Evolutionary conservation across 2,113 vertebrate species (phyloP), one percentile per base, ranked within the genome.

Genomic region (Coracopsis vasa): DNA sequence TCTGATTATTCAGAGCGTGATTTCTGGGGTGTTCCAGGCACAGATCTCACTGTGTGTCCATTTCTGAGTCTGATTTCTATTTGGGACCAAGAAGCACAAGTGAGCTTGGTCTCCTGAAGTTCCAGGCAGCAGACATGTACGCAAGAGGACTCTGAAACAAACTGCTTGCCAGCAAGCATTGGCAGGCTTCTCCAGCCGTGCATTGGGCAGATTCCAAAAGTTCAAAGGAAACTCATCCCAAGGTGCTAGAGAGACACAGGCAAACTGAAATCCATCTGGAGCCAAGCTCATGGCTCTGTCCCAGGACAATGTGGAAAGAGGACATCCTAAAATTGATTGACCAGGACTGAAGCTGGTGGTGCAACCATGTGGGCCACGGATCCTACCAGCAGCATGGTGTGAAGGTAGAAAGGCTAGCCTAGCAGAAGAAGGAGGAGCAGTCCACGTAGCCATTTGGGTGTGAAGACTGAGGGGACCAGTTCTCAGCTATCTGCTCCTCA

Each of bases 41-140:
- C 48, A 82, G 37, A 45, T 11, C 41, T 65, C 23, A 28, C 20
- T 4, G 0, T 35, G 27, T 8, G 4, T 65, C 62, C 0, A 0
- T 80, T 75, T 69, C 39, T 70, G 11, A 4, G 16, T 50, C 47
- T 67, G n/a, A 47, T 65, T 79, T 51, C 41, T 72, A 8, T 75
- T 24, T 88, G 13, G 7, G 28, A 33, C 17, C 13, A 66, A 77
- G n/a, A 54, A 75, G 44, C 44, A 20, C 0, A 1, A 58, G 39
- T 50, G 51, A 72, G 14, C 10, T 88, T 60, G 17, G 16, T 37
- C 23, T 70, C 58, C 48, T 7, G 85, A 25, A 56, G 58, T 23
- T 65, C 41, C 25, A 79, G 48, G 31, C 10, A 78, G 74, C 21
- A 87, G 44, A 17, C 10, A 33, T 12, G 45, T 45, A 62, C 13